Evolutionary conservation across 1,140 invertebrate genomes (phyloP).

Genomic region (Hylaeus volcanicus): DNA sequence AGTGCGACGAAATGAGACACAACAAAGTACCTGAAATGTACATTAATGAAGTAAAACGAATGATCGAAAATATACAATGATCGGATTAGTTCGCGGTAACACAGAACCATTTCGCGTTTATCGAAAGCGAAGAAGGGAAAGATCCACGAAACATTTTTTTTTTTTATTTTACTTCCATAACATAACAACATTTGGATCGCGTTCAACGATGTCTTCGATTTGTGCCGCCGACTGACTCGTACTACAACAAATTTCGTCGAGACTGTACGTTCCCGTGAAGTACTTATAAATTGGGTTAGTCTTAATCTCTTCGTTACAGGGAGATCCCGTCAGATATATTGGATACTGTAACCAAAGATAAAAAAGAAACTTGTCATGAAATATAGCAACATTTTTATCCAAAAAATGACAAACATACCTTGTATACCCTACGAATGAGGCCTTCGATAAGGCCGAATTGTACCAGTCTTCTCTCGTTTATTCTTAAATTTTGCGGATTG

Average conservation of each 20-base stretch:
- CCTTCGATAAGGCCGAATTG: constrained; percentile 94
- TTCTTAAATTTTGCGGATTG: constrained; percentile 87
- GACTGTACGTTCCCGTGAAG: constrained; percentile 90
- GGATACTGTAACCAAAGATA: constrained; percentile 71
- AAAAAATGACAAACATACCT: constrained; percentile 75
- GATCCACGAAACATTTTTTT: constrained; percentile 38
- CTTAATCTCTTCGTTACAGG: constrained; percentile 69
- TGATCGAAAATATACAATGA: constrained; percentile 73
- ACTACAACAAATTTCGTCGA: constrained; percentile 94
- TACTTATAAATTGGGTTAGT: constrained; percentile 81
- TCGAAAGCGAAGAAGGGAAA: constrained; percentile 2
- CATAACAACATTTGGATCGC: constrained; percentile 90
- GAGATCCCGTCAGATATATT: constrained; percentile 78
- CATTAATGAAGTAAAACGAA: constrained; percentile 74
- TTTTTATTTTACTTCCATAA: constrained; percentile 87
- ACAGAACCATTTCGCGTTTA: background rate
- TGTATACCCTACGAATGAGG: constrained; percentile 91
- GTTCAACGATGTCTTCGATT: constrained; percentile 92
- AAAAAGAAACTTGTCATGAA: constrained; percentile 23
- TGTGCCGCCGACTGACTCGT: constrained; percentile 90
- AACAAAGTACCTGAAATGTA: constrained; percentile 75
- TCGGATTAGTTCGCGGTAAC: background rate
- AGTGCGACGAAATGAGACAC: constrained; percentile 82
- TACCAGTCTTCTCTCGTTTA: constrained; percentile 93
- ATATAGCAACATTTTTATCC: background rate